Evolutionary conservation across 2,797 vertebrate genomes (phyloP).

Genomic region (Acanthopagrus latus): DNA sequence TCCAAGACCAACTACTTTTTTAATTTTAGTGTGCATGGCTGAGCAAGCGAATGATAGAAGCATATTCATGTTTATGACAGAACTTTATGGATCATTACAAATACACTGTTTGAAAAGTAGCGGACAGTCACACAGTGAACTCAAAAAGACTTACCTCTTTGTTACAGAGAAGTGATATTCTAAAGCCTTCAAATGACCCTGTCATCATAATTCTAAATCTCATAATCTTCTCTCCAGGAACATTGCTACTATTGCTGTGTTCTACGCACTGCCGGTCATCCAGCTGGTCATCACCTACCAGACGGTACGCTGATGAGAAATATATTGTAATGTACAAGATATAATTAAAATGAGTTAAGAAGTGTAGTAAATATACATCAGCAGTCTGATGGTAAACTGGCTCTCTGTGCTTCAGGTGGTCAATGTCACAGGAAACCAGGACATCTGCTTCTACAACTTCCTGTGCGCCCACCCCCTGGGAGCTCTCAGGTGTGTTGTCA

Average conservation of each 20-base stretch:
- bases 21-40: too few relatives aligned
- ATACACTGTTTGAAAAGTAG: too few relatives aligned
- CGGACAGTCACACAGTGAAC: too few relatives aligned
- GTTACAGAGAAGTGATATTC: not conserved
- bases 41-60: too few relatives aligned
- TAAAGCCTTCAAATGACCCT: not conserved
- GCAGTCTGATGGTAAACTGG: not conserved
- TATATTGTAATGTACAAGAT: not conserved
- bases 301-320: slow-evolving; percentile 83
- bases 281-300: slow-evolving; percentile 99
- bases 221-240: slow-evolving; percentile 86
- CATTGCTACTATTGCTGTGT: slow-evolving; percentile 95
- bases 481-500: slow-evolving; percentile 89
- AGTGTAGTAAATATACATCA: not conserved
- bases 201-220: not conserved
- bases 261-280: slow-evolving; percentile 95
- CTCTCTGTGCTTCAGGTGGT: slow-evolving; percentile 87
- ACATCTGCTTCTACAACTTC: slow-evolving; percentile 99
- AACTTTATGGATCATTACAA: too few relatives aligned
- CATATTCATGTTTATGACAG: too few relatives aligned
- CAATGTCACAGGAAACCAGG: slow-evolving; percentile 97
- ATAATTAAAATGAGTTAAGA: not conserved
- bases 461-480: slow-evolving; percentile 96
- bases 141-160: not conserved
- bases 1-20: too few relatives aligned